Evolutionary conservation across 2,797 vertebrate species (phyloP), one percentile per base, ranked within the genome.

Genomic region (Helostoma temminkii): DNA sequence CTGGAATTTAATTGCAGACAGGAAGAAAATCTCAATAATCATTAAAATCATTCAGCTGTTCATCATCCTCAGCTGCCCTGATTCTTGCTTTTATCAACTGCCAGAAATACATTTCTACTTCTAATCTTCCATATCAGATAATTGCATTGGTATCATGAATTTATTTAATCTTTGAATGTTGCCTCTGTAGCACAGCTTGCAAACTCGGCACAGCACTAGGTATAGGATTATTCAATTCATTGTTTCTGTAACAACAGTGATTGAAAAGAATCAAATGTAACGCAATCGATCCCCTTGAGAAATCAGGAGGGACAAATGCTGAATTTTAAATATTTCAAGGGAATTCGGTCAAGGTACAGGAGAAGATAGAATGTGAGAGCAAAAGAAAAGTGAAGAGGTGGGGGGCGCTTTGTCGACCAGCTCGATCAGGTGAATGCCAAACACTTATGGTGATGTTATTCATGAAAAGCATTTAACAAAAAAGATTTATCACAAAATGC

Each of bases 41-140:
- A 78, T 69, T 64, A 46, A 56, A 32, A 80, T 80, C 1, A 67
- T 75, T 71, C 41, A 21, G 53, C 57, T 0, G 73, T 25, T 64
- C 34, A 37, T 32, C 76, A 58, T 71, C 54, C 52, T 66, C 59
- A 9, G 60, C 53, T 34, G 28, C 34, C 5, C 10, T 1, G 10
- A 16, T 54, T 66, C 64, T 14, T 10, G 49, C 54, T 53, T 70
- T 74, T 69, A 76, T 88, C 81, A 60, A 19, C 50, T 10, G 37
- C 14, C 47, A 57, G 22, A 75, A 82, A 89, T 36, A 66, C 2
- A 66, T 52, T 82, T 71, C 52, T 28, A 59, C 69, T 79, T 77
- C 76, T 80, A 80, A 82, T 84, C 81, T 86, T 25, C 45, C 63
- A 3, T 80, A 88, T 87, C 84, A 83, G 81, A 88, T 87, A 87